Evolutionary conservation across 2,113 vertebrate genomes (phyloP), one percentile per base, ranked within the genome.

Genomic region (Oncorhynchus tshawytscha): DNA sequence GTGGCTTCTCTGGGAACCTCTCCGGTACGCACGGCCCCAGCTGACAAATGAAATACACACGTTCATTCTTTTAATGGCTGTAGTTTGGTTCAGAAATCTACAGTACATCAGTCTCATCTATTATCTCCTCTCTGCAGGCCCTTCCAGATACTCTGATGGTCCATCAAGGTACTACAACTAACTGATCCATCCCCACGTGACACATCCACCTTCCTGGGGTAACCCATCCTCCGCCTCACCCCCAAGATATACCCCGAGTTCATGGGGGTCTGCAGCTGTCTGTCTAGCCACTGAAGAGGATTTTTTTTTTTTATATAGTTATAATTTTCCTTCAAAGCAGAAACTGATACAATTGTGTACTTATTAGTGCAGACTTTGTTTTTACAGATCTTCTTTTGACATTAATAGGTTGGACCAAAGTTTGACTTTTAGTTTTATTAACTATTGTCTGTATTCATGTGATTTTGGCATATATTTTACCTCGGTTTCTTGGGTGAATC

Each of bases 121-220:
- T 18, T 57, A 11, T 78, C 6, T 34, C 81, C 3, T 76, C 24
- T 74, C 64, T 87, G 4, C 81, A 94, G 93, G 90, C 80, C 77
- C 89, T 57, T 82, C 86, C 59, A 88, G 78, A 15, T 90, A 77
- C 74, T 75, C 74, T 70, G 81, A 81, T 59, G 85, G 81, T 24
- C 80, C 84, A 12, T 20, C 79, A 29, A 84, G 88, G 76, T 94
- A 75, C 80, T 93, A 86, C 80, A 91, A 92, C 73, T 91, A 81
- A 92, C 54, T 2, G 16, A 39, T 8, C 22, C 16, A 39, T 24
- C 39, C 15, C 4, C 24, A 29, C 5, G 25, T 67, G 65, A 31
- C 64, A 16, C 64, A n/a, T 31, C 3, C 13, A 13, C 31, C 24
- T 13, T 13, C 22, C 24, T 66, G 64, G 62, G 24, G 25, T 13